phyloP scores from a whole-genome alignment of 2,113 vertebrate genomes.

The Charadrius vociferus region DNA sequence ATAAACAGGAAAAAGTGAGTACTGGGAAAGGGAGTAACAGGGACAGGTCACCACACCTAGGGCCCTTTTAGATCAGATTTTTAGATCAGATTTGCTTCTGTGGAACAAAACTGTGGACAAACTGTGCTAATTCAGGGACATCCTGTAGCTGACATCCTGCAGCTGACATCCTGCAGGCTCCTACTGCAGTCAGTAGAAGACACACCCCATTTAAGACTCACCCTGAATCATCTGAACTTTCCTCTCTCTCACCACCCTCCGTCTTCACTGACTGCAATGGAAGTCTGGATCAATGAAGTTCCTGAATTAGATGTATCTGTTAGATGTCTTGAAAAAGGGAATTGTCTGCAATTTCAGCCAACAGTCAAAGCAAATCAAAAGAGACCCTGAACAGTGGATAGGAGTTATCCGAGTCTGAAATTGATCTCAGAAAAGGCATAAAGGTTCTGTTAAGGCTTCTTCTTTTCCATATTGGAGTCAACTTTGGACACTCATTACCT shows the following conservation, averaged over 20 bases:
- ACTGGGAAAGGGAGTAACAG: not conserved
- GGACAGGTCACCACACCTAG: fast-evolving
- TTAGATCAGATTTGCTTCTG: not conserved
- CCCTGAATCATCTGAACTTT: not conserved
- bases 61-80: not conserved
- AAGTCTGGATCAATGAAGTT: not conserved
- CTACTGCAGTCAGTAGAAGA: not conserved
- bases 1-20: not conserved
- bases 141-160: not conserved
- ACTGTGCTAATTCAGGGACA: not conserved
- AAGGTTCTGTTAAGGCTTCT: not conserved
- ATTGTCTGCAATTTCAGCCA: not conserved
- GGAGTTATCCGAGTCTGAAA: not conserved
- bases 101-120: not conserved
- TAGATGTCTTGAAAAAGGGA: not conserved
- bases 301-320: not conserved
- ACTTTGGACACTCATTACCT: not conserved
- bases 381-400: not conserved
- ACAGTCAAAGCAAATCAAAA: not conserved
- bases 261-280: not conserved
- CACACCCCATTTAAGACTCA: not conserved
- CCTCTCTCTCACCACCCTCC: fast-evolving
- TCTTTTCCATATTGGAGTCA: not conserved
- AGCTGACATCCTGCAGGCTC: not conserved
- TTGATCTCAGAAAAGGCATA: not conserved